Evolutionary conservation across 2,888 invertebrate genomes (phyloP).

Genomic region (Poecilus cupreus): DNA sequence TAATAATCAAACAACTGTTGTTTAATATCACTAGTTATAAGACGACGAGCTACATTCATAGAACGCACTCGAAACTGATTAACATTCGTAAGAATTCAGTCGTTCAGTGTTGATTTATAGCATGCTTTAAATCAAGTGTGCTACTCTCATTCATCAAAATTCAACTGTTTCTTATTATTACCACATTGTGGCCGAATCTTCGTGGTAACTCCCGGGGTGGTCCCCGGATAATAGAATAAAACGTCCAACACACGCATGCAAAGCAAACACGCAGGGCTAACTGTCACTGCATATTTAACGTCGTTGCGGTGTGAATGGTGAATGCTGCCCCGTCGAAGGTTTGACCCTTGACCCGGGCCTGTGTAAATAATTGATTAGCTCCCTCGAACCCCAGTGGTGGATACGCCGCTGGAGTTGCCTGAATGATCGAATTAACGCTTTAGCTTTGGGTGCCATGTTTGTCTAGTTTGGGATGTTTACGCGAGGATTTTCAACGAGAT

Average conservation of each 20-base stretch:
- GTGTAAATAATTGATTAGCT: slow-evolving; percentile 56
- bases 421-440: slow-evolving; percentile 39
- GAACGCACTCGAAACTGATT: slow-evolving; percentile 18
- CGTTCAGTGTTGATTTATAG: slow-evolving; percentile 41
- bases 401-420: slow-evolving; percentile 1
- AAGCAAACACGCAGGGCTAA: slow-evolving; percentile 42
- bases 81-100: slow-evolving; percentile 20
- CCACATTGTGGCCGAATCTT: slow-evolving; percentile 21
- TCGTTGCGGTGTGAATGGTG: slow-evolving; percentile 50
- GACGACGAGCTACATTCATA: slow-evolving; percentile 8
- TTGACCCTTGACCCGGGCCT: slow-evolving; percentile 42
- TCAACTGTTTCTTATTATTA: slow-evolving; percentile 52
- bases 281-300: slow-evolving; percentile 58
- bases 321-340: background rate
- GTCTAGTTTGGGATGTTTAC: background rate
- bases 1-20: slow-evolving; percentile 12
- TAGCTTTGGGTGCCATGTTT: slow-evolving; percentile 16
- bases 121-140: slow-evolving; percentile 53
- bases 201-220: slow-evolving; percentile 4
- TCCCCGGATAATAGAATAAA: slow-evolving; percentile 30
- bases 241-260: slow-evolving; percentile 29
- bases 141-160: slow-evolving; percentile 49
- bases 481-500: background rate
- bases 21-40: background rate
- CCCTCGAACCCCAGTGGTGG: slow-evolving; percentile 2